These are phyloP conservation scores for Mesocricetus auratus DNA, from an alignment of 2,113 vertebrate species.

Conservation along the genomic window DNA sequence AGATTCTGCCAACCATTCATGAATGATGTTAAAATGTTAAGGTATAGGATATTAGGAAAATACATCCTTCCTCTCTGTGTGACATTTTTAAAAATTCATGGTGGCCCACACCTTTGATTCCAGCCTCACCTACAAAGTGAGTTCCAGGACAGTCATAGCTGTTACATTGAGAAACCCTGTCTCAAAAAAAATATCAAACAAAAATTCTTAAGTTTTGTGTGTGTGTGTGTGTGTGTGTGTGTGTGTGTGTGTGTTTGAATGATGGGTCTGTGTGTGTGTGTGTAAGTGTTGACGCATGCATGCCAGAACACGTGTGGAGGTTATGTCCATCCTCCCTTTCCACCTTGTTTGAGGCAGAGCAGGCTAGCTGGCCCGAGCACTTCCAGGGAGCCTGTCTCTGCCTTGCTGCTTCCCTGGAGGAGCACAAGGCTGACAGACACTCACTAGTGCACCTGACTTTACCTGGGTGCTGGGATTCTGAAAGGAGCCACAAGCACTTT, in stretches of 20 bases:
- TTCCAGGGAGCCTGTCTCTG: not conserved
- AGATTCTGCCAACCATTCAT: not conserved
- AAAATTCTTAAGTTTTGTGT: not conserved
- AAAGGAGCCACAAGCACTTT: not conserved
- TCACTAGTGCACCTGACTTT: not conserved
- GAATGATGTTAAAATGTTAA: not conserved
- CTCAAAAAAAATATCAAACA: not conserved
- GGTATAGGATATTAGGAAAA: slow-evolving; percentile 37
- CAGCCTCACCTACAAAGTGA: not conserved
- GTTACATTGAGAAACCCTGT: not conserved
- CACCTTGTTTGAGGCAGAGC: not conserved
- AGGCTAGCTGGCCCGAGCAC: not conserved
- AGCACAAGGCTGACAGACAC: not conserved
- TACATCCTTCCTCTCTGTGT: not conserved
- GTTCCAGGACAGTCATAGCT: not conserved
- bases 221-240: too few species aligned
- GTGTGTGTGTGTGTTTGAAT: not conserved
- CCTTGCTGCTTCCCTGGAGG: not conserved
- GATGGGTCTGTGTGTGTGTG: not conserved
- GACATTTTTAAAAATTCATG: not conserved
- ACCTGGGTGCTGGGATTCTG: not conserved
- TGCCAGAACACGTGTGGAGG: not conserved
- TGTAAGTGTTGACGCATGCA: too few species aligned
- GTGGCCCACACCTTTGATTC: not conserved
- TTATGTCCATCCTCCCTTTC: not conserved